These are phyloP conservation scores for Nephila pilipes DNA, from an alignment of 1,140 invertebrate genomes.

Conservation along the genomic window DNA sequence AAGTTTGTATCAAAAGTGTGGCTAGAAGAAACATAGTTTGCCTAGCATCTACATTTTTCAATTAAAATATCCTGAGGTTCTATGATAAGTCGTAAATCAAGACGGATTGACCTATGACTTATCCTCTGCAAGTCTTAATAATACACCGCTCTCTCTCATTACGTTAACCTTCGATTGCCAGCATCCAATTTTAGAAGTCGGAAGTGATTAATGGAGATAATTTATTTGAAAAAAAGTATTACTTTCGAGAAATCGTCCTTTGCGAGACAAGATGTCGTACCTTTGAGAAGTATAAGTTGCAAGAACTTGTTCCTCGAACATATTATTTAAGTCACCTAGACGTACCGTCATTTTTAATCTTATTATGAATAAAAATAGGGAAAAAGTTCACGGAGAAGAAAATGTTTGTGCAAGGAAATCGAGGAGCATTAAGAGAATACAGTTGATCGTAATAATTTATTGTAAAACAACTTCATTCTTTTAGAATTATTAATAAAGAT, in stretches of 20 bases:
- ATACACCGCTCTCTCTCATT: not conserved
- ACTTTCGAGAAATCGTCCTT: not conserved
- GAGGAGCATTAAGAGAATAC: too few species aligned
- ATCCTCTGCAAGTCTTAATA: not conserved
- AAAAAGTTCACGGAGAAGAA: not conserved
- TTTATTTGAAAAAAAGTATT: not conserved
- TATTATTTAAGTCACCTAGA: not conserved
- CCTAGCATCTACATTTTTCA: not conserved
- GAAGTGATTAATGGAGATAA: not conserved
- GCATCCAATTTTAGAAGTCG: not conserved
- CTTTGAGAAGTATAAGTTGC: not conserved
- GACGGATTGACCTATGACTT: not conserved
- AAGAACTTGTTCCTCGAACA: not conserved
- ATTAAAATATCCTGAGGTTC: not conserved
- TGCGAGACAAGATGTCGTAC: not conserved
- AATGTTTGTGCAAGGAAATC: too few species aligned
- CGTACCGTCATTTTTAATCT: not conserved
- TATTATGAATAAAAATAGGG: not conserved
- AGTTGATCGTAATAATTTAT: too few species aligned
- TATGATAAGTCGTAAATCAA: not conserved
- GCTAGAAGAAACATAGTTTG: not conserved
- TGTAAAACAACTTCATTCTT: too few species aligned
- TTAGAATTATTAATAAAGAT: too few species aligned
- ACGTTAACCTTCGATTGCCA: not conserved
- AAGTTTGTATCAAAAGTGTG: not conserved